Evolutionary conservation across 2,113 vertebrate species (phyloP).

Genomic region (Macquaria australasica): DNA sequence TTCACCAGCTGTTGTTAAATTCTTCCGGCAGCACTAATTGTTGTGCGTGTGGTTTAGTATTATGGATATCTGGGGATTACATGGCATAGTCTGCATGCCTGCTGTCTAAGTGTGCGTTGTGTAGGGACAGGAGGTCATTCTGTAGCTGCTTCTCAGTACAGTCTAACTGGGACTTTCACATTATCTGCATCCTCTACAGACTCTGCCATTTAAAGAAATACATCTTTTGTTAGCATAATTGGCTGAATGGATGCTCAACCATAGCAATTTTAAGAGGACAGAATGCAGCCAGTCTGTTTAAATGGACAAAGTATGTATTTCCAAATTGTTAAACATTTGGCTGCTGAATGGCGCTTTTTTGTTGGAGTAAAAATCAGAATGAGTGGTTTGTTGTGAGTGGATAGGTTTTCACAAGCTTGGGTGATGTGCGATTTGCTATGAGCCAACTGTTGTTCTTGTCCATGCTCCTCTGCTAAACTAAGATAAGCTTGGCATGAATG

Average conservation of each 20-base stretch:
- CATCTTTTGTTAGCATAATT: slow-evolving; percentile 80
- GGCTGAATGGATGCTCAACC: slow-evolving; percentile 65
- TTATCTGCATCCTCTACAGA: slow-evolving; percentile 69
- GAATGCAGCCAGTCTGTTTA: slow-evolving; percentile 69
- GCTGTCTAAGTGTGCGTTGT: slow-evolving; percentile 79
- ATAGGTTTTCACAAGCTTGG: slow-evolving; percentile 59
- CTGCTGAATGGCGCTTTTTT: slow-evolving; percentile 70
- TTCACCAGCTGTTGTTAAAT: slow-evolving; percentile 83
- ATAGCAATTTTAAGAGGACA: slow-evolving; percentile 62
- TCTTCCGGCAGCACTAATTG: slow-evolving; percentile 83
- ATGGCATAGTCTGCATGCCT: slow-evolving; percentile 82
- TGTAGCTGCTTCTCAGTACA: slow-evolving; percentile 76
- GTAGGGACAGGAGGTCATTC: slow-evolving; percentile 77
- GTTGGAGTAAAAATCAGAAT: slow-evolving; percentile 52
- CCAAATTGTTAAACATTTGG: slow-evolving; percentile 70
- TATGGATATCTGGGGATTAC: slow-evolving; percentile 84
- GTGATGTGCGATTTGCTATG: slow-evolving; percentile 70
- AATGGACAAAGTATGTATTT: slow-evolving; percentile 79
- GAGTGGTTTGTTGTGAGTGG: slow-evolving; percentile 56
- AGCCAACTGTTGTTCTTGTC: slow-evolving; percentile 80
- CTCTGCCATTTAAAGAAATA: slow-evolving; percentile 69
- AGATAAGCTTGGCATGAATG: slow-evolving; percentile 70
- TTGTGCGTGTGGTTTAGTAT: slow-evolving; percentile 84
- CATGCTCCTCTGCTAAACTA: slow-evolving; percentile 67
- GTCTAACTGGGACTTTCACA: slow-evolving; percentile 63